Evolutionary conservation across 2,113 vertebrate genomes (phyloP), one percentile per base, ranked within the genome.

Genomic region (Athene cunicularia): DNA sequence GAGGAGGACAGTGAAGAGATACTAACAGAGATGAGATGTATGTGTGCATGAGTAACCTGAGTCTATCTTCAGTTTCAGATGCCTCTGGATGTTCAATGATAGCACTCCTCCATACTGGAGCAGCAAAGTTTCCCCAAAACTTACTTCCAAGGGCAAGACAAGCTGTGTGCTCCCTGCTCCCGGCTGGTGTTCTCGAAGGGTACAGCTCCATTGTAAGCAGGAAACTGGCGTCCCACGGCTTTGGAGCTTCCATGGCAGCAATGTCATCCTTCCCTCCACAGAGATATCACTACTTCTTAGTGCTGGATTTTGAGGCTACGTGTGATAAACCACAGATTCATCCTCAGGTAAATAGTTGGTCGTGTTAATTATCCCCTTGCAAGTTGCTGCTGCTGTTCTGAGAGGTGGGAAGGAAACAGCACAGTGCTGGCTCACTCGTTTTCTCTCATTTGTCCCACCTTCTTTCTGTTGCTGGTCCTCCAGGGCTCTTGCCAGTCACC

Each of bases 241-340:
- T 98, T 96, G 98, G 98, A 96, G 98, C 98, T 95, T 98, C 98
- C 95, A 98, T 98, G 98, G 98, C 98, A 95, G 98, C 98, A 97
- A 99, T 99, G 98, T 98, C 98, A 95, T 98, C 98, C 96, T 98
- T 99, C 91, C 98, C 98, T 98, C 98, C 98, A 96, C 98, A 99
- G 98, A 98, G 98, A 95, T 99, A 98, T 98, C 98, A 99, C 98
- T 98, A 99, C 97, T 99, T 99, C 98, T 98, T 99, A 98, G 98
- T 99, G 97, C 97, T 99, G 98, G 98, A 99, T 98, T 99, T 99
- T 97, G 98, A 99, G 98, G 98, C 98, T 85, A 99, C 98, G 0
- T 99, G 98, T 75, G 98, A 99, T 97, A 98, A 98, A 97, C 98
- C 98, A 91, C 98, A 98, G 97, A 98, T 99, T 95, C 98, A 98